Evolutionary conservation across 37 sponge, comb jelly and placozoan genomes (phyloP).

Genomic region (Cliona cf. orientalis): DNA sequence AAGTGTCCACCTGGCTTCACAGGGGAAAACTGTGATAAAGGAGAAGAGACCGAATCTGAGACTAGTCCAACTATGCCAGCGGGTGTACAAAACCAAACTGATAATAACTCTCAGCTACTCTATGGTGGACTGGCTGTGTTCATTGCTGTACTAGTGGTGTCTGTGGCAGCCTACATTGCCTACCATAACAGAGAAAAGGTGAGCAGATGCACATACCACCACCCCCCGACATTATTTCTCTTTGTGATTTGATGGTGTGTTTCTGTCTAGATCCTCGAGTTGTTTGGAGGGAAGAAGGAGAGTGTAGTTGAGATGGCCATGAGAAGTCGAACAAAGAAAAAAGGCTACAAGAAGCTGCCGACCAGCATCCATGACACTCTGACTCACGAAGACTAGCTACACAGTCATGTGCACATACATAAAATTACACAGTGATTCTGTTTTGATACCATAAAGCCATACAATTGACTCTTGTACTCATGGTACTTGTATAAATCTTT

Average conservation of each 20-base stretch:
- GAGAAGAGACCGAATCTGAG: too few relatives aligned
- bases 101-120: background rate
- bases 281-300: background rate
- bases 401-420: too few relatives aligned
- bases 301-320: background rate
- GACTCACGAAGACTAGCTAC: too few relatives aligned
- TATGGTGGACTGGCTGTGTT: background rate
- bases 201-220: background rate
- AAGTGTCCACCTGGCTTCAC: too few relatives aligned
- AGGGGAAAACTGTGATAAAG: too few relatives aligned
- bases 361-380: constrained; percentile 10
- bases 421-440: too few relatives aligned
- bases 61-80: too few relatives aligned
- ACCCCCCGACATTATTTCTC: background rate
- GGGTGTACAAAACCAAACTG: too few relatives aligned
- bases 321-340: background rate
- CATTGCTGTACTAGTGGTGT: background rate
- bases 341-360: background rate
- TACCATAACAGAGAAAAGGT: background rate
- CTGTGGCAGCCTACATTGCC: background rate
- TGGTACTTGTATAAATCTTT: too few relatives aligned
- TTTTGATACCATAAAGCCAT: too few relatives aligned
- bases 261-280: background rate
- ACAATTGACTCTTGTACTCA: too few relatives aligned
- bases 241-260: background rate